Percentiles rank a stretch among this genome's conserved stretches.
Evolutionary conservation across 2,888 invertebrate species (phyloP).

Genomic region (Watsonalla cultraria): DNA sequence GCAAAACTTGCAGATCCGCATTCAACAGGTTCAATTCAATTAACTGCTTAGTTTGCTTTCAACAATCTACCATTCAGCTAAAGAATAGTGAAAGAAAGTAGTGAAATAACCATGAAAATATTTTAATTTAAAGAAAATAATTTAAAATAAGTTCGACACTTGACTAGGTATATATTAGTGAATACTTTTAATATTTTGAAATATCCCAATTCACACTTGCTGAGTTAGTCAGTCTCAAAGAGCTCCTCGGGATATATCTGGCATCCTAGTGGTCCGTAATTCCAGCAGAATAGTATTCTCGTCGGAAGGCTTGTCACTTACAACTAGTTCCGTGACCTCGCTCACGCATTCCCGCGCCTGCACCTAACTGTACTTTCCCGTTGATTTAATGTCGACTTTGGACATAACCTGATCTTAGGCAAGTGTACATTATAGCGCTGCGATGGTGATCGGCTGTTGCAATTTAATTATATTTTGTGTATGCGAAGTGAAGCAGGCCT

Average conservation of each 20-base stretch:
- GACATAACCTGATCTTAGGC: constrained; percentile 75
- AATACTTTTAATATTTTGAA: no score
- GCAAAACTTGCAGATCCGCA: constrained; percentile 74
- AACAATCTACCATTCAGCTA: constrained; percentile 39
- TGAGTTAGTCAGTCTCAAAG: not conserved
- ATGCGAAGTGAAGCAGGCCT: constrained; percentile 57
- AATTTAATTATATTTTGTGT: constrained; percentile 76
- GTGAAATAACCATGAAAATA: no score
- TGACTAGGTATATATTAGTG: no score
- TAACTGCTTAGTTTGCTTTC: constrained; percentile 37
- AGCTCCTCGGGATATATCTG: constrained; percentile 3
- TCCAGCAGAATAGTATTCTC: constrained; percentile 59
- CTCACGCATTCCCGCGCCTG: constrained; percentile 78
- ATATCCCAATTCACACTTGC: not conserved
- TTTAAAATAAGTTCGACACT: no score
- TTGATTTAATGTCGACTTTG: constrained; percentile 76
- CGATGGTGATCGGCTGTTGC: constrained; percentile 70
- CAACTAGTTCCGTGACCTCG: constrained; percentile 79
- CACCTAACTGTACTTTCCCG: constrained; percentile 79
- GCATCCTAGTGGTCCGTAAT: constrained; percentile 43
- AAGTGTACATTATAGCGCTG: constrained; percentile 68
- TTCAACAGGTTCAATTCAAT: constrained; percentile 61
- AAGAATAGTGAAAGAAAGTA: constrained; percentile 7
- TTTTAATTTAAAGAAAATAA: no score
- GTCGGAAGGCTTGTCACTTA: constrained; percentile 73